Evolutionary conservation across 2,797 vertebrate species (phyloP), one percentile per base, ranked within the genome.

Genomic region (Sebastes umbrosus): DNA sequence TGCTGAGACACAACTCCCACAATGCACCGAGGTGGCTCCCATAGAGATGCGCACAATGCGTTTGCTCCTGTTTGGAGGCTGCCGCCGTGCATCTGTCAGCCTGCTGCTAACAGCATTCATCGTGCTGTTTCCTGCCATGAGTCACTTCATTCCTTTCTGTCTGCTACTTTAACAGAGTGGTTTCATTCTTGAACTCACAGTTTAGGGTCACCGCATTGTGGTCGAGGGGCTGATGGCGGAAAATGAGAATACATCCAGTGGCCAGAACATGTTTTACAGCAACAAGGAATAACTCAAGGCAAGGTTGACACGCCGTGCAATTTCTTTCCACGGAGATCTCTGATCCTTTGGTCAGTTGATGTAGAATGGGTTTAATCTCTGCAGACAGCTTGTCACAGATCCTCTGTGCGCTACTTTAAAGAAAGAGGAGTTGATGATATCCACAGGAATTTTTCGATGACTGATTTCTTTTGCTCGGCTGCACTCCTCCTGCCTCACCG

Each of bases 1-100:
- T 83, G 91, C 90, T 92, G 94, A 84, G 90, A 87, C 67, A 82
- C 89, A 91, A 85, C 88, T 94, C 92, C 92, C 92, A 94, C 83
- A 92, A 92, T 94, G 91, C 91, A 92, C 80, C 8, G 65, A 87
- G 88, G 85, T 90, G 76, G 70, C 86, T 88, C 88, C 92, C 89
- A 82, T 79, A 69, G 92, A 87, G 87, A 86, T 75, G 52, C 78
- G 22, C 80, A 68, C 78, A 66, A 71, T 88, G 82, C 89, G 83
- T 87, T 90, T 79, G 84, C 79, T 86, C 24, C 75, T 73, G 65
- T 82, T 62, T 14, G 77, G 83, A 87, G 75, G 79, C 75, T 73
- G 74, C 82, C 67, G 83, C 73, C 62, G 7, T 66, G 63, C 87
- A 82, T 87, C 88, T 83, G 87, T 90, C 87, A 88, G 74, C 79